Evolutionary conservation across 2,113 vertebrate species (phyloP).

Genomic region (Capreolus pygargus): DNA sequence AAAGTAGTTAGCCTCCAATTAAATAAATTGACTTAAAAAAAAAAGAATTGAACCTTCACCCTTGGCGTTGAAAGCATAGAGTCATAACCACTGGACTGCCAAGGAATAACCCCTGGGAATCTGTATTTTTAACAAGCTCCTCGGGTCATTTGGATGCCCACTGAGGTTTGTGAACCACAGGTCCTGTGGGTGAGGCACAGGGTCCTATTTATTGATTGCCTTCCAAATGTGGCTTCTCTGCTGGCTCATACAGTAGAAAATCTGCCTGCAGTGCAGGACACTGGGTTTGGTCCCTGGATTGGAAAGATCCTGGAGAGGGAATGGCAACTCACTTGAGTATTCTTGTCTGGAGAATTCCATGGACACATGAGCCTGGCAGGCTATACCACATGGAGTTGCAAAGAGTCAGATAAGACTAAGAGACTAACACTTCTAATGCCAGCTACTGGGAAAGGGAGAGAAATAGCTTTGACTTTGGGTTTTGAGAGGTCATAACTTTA

Average conservation of each 20-base stretch:
- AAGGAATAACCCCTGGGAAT: background rate
- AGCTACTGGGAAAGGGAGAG: background rate
- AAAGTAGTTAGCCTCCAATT: background rate
- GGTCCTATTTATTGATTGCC: background rate
- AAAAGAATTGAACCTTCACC: background rate
- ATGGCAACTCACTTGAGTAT: background rate
- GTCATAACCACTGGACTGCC: background rate
- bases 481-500: background rate
- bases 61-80: background rate
- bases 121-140: background rate
- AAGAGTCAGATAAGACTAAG: background rate
- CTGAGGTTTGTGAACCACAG: background rate
- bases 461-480: background rate
- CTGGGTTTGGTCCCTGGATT: background rate
- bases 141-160: background rate
- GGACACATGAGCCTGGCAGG: background rate
- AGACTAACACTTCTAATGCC: background rate
- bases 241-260: background rate
- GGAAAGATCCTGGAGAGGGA: background rate
- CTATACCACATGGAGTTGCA: background rate
- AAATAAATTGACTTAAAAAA: background rate
- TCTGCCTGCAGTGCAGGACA: background rate
- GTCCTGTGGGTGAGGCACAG: background rate
- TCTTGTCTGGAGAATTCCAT: background rate
- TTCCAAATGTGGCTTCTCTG: background rate